Percentiles rank a stretch among this genome's conserved stretches.
These are phyloP conservation scores for Tursiops truncatus DNA, from an alignment of 2,113 vertebrate species.

Conservation along the genomic window DNA sequence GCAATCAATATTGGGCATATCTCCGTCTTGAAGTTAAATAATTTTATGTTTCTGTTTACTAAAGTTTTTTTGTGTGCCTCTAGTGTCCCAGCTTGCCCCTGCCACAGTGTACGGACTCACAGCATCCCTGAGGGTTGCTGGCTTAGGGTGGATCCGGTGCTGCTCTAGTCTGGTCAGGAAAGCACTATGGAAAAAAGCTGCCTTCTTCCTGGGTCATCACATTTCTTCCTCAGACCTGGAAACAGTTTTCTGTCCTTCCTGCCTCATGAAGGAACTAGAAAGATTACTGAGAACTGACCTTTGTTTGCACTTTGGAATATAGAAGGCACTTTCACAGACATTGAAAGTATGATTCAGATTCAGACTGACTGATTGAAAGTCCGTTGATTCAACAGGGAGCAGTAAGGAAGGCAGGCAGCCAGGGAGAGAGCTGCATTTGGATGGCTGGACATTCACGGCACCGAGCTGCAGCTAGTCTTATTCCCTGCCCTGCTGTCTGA, in stretches of 20 bases:
- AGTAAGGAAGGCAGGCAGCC: background rate
- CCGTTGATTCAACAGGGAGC: background rate
- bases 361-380: background rate
- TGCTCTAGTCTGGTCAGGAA: background rate
- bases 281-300: background rate
- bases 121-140: background rate
- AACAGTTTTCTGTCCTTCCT: background rate
- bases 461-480: background rate
- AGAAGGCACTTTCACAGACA: background rate
- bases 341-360: background rate
- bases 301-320: background rate
- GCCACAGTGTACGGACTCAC: background rate
- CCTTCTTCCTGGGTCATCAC: background rate
- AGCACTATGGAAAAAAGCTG: background rate
- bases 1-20: background rate
- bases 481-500: background rate
- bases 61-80: background rate
- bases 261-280: background rate
- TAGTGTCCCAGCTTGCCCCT: background rate
- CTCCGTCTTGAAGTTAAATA: background rate
- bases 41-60: background rate
- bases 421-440: too few species aligned
- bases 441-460: fast-evolving
- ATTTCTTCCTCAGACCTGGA: background rate
- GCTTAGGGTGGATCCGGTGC: too few species aligned